Base-by-base conservation (phyloP, 2,888 invertebrate genomes). In the Agonum fuliginosum region DNA sequence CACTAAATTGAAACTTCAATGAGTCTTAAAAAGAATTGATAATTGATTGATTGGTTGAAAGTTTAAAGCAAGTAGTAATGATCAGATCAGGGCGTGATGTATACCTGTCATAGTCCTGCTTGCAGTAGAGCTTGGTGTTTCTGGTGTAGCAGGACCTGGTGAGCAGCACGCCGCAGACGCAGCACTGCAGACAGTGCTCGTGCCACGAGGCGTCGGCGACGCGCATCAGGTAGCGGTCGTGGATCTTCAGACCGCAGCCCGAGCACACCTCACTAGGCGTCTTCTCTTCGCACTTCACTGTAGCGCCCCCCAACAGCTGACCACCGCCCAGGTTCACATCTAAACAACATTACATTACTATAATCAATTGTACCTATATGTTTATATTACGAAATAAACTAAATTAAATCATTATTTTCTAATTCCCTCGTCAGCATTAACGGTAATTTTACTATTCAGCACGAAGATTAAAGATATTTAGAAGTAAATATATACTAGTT, bases 51-150 rank as follows among this genome's bases (percentile, higher is more conserved):
- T n/a, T n/a, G n/a, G n/a, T n/a, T n/a, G n/a, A n/a, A n/a, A n/a
- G n/a, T n/a, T n/a, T n/a, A n/a, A n/a, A n/a, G n/a, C n/a, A n/a
- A n/a, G n/a, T n/a, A n/a, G n/a, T n/a, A n/a, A n/a, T n/a, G n/a
- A n/a, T n/a, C n/a, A n/a, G n/a, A n/a, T n/a, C n/a, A n/a, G n/a
- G n/a, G n/a, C n/a, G n/a, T n/a, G n/a, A n/a, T n/a, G n/a, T n/a
- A n/a, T n/a, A 96, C 97, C 95, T 94, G 89, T 98, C 97, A 88
- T 99, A 99, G 88, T 99, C 99, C 79, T 94, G 92, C 86, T 97
- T 97, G 89, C 99, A 99, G 90, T 97, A 99, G 70, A 99, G 91
- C 86, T 97, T 96, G 82, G 96, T 93, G 85, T 97, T 97, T 81
- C 97, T 92, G 74, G 95, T 95, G 89, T 96, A 98, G 89, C 99